These are phyloP conservation scores for Atherix ibis DNA, from an alignment of 2,888 invertebrate species.

Conservation along the genomic window DNA sequence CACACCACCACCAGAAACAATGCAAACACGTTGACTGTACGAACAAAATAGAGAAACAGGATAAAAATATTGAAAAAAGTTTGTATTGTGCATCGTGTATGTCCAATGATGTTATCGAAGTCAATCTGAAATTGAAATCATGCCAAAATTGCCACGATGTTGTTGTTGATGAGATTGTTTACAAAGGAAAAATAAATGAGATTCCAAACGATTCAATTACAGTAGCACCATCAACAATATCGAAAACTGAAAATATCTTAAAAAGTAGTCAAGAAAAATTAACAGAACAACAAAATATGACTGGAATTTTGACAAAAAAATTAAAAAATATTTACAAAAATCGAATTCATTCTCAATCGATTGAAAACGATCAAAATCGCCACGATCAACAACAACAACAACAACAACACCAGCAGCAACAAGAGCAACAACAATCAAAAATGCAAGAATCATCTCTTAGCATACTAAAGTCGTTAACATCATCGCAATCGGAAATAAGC, in stretches of 20 bases:
- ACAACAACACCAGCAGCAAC: slow-evolving; percentile 1
- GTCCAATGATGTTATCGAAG: slow-evolving; percentile 12
- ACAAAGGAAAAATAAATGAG: background rate
- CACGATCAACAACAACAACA: slow-evolving; percentile 1
- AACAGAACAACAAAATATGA: too few relatives aligned
- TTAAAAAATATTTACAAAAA: slow-evolving; percentile 11
- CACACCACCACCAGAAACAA: background rate
- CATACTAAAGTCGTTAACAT: slow-evolving; percentile 3
- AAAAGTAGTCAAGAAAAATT: too few relatives aligned
- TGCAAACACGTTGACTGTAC: background rate
- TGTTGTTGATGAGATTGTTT: slow-evolving; percentile 9
- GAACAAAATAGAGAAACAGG: background rate
- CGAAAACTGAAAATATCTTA: too few relatives aligned
- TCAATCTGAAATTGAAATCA: slow-evolving; percentile 12
- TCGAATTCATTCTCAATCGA: slow-evolving; percentile 7
- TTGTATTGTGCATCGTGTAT: slow-evolving; percentile 10
- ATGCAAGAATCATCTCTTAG: background rate
- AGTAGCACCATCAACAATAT: slow-evolving; percentile 9
- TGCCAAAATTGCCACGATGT: slow-evolving; percentile 12
- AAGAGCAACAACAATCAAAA: background rate
- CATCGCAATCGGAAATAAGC: background rate
- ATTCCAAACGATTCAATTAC: slow-evolving; percentile 4
- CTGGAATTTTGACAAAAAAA: slow-evolving; percentile 10
- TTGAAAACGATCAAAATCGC: slow-evolving; percentile 4
- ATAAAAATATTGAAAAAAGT: background rate